Evolutionary conservation across 2,797 vertebrate species (phyloP), one percentile per base, ranked within the genome.

Genomic region (Pantherophis alleghaniensis): DNA sequence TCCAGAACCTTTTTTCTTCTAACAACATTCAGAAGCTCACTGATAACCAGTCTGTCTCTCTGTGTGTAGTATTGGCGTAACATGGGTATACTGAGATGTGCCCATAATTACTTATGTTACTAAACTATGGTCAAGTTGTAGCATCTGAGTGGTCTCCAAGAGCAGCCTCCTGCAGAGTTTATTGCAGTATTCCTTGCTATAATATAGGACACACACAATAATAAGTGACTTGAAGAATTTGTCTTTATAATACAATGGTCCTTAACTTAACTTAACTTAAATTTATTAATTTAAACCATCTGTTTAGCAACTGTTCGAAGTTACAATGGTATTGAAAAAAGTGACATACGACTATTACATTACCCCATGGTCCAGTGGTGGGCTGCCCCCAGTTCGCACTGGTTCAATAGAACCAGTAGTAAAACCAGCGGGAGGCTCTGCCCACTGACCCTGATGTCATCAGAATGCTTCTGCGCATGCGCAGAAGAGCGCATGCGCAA

Each of bases 141-240:
- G 66, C 14, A 32, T 18, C 6, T 69, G 66, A 69, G 66, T 32
- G 66, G n/a, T 69, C n/a, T 69, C n/a, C 66, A 32, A 69, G 13
- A n/a, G n/a, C 66, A 69, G 66, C 66, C n/a, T 32, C 6, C n/a
- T 32, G 32, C 66, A 69, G 14, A 69, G 66, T 32, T 16, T 69
- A 32, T 69, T 69, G 14, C n/a, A 69, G 14, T 32, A 32, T 32
- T 69, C 66, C n/a, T 69, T 69, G 60, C 92, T 63, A 59, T 7
- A 63, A n/a, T 61, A 93, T 91, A 89, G 5, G 69, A 7, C 92
- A 28, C 2, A 9, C 55, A 37, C 18, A 91, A 66, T 18, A 61
- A 91, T 91, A 53, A n/a, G 20, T 89, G 26, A 28, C 88, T 87
- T 42, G 63, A 92, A 93, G 51, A 86, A 12, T 69, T 86, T 86